phyloP scores from a whole-genome alignment of 2,888 invertebrate genomes.

The Allophyes oxyacanthae region DNA sequence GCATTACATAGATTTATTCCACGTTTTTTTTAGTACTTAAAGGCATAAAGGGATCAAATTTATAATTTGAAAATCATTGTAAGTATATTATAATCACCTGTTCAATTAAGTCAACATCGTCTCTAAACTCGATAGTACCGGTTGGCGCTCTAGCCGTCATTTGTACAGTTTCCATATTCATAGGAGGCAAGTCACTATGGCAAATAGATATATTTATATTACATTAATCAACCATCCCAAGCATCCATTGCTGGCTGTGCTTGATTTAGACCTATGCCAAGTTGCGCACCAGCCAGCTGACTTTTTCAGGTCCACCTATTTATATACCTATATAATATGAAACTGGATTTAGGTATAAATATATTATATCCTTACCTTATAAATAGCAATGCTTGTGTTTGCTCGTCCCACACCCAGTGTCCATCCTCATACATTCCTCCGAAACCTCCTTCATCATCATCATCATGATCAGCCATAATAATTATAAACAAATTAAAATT shows the following conservation, averaged over 20 bases:
- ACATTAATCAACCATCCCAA: too few relatives aligned
- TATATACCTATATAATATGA: too few relatives aligned
- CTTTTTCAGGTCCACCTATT: too few relatives aligned
- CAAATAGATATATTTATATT: neutral
- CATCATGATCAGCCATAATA: conserved; percentile 79
- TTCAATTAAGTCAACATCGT: conserved; percentile 86
- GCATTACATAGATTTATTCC: too few relatives aligned
- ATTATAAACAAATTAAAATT: conserved; percentile 5
- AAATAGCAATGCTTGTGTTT: conserved; percentile 65
- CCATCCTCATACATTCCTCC: conserved; percentile 83
- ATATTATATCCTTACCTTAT: conserved; percentile 64
- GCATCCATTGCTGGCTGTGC: too few relatives aligned
- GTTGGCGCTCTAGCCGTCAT: conserved; percentile 77
- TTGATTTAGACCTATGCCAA: too few relatives aligned
- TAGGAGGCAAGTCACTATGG: conserved; percentile 72
- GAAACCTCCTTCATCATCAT: conserved; percentile 77
- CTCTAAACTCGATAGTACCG: conserved; percentile 85
- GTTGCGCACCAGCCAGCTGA: too few relatives aligned
- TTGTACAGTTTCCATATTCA: conserved; percentile 69
- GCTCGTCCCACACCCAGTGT: conserved; percentile 86
- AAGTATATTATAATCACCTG: conserved; percentile 70
- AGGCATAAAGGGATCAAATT: too few relatives aligned
- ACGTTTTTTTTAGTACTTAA: too few relatives aligned
- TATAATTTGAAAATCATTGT: too few relatives aligned
- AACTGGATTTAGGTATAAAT: too few relatives aligned